Base-by-base conservation (phyloP, 1,140 invertebrate species). In the Magallana gigas region DNA sequence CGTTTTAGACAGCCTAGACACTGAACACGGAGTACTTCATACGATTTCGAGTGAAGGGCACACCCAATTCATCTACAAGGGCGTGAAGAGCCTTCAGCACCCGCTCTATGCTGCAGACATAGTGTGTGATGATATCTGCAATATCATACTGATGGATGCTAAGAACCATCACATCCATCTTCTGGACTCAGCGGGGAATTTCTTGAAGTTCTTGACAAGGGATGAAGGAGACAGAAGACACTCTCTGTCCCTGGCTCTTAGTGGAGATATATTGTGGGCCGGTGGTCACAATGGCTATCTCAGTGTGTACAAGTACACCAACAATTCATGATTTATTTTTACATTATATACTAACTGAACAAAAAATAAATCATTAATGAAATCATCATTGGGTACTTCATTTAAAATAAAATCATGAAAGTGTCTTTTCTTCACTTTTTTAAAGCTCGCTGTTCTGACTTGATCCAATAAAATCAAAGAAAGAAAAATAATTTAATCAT, bases 121-220 rank as follows among this genome's bases (percentile, higher is more conserved):
- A 29, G 83, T 60, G 23, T 84, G 83, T 84, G 83, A 84, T 29
- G 11, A 62, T 58, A n/a, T 48, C 16, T 84, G 83, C 58, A 59
- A 84, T 62, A n/a, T 84, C 7, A 59, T 84, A 23, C 8, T 84
- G 9, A 84, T 48, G 23, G 83, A 84, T 8, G 57, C 29, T 9
- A 60, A 62, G n/a, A 84, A 62, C 58, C 29, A 62, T 18, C n/a
- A 1, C n/a, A 84, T 84, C 48, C 83, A 84, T 23, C 57, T 84
- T 16, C 58, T 84, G 59, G 57, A 62, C 60, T 36, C 83, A 5
- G 58, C 0, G 57, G 83, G 83, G 14, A 9, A 60, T n/a, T 84
- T 84, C 23, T 6, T 84, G 18, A 60, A 62, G 29, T 60, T 23
- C 29, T 12, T 84, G 23, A 58, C n/a, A 58, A 36, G 12, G 23